A percentile compares a stretch with the other conserved stretches of the same genome.
Conservation (phyloP, 2,888 invertebrate species). For the Pomacea canaliculata region DNA sequence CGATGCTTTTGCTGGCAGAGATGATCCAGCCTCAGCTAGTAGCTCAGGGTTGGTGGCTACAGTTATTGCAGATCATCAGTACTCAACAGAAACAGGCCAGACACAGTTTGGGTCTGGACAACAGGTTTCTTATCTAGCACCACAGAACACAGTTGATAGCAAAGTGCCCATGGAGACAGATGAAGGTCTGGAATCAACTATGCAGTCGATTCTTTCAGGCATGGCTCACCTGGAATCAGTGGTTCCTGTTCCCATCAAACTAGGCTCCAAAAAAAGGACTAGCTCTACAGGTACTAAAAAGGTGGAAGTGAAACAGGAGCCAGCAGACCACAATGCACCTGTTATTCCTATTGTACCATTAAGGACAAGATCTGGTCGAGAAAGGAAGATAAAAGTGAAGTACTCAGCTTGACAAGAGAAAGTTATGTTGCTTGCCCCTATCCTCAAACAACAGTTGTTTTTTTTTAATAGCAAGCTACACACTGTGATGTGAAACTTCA, state of each 20-base stretch:
- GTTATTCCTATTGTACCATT: slow-evolving; percentile 6
- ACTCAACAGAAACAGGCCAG: too few relatives aligned
- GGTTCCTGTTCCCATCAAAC: neutral
- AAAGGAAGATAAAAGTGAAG: slow-evolving; percentile 17
- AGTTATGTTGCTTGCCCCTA: too few relatives aligned
- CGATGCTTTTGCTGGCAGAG: too few relatives aligned
- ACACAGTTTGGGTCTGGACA: too few relatives aligned
- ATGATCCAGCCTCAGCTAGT: too few relatives aligned
- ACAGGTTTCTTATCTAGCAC: too few relatives aligned
- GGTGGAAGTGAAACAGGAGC: neutral
- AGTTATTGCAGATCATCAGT: too few relatives aligned
- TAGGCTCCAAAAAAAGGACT: neutral
- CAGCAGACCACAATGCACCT: neutral
- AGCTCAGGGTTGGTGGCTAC: too few relatives aligned
- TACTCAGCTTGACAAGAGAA: slow-evolving; percentile 2
- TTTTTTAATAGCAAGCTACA: too few relatives aligned
- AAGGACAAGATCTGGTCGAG: slow-evolving; percentile 22
- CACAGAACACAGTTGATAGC: too few relatives aligned
- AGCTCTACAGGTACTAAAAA: neutral
- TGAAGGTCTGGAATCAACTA: neutral
- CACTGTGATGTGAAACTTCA: too few relatives aligned
- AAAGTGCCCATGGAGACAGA: neutral
- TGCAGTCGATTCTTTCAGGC: slow-evolving; percentile 4
- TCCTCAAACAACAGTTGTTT: neutral
- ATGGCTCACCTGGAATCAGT: neutral